Base-by-base conservation (phyloP, 2,113 vertebrate species). In the Sylvietta virens region DNA sequence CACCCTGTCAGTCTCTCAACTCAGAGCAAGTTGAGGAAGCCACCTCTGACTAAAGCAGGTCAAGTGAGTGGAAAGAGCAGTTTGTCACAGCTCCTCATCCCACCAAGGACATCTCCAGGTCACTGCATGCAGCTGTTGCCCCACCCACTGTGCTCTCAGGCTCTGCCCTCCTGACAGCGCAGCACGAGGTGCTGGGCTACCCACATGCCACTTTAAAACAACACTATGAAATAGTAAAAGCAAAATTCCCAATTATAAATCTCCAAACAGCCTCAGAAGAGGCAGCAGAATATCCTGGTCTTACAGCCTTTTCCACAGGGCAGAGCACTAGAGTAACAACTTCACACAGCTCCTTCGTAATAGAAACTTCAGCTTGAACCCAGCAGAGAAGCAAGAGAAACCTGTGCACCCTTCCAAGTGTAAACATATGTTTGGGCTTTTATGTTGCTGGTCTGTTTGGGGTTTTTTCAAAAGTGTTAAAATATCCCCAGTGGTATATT, bases 271-370 rank as follows among this genome's bases (percentile, higher is more conserved):
- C 33, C 39, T 26, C 33, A 67, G 37, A 84, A 57, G 28, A 76
- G 22, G 39, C 44, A 87, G 51, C 10, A 79, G 66, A 87, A 53
- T 9, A 35, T 5, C 40, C 80, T 45, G 66, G 37, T 69, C 15
- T 30, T 44, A 20, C 40, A 72, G 37, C 24, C 23, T 10, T 51
- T 57, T 15, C 15, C 4, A 6, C 9, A 31, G 22, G 31, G n/a
- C 47, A n/a, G 8, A 47, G 13, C 24, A 48, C 23, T 26, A 39
- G 28, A 1, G 0, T 12, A 35, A 33, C 30, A 56, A 31, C 13
- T 23, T 78, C 3, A 6, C 24, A 45, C 0, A 0, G n/a, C n/a
- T 91, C 23, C 76, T 61, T 65, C 2, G 0, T 37, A 31, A 60
- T 0, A 77, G 35, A 35, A 80, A 8, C 15, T 69, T 72, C 62